phyloP scores from a whole-genome alignment of 2,888 invertebrate species.

The Chalcosyrphus nemorum region DNA sequence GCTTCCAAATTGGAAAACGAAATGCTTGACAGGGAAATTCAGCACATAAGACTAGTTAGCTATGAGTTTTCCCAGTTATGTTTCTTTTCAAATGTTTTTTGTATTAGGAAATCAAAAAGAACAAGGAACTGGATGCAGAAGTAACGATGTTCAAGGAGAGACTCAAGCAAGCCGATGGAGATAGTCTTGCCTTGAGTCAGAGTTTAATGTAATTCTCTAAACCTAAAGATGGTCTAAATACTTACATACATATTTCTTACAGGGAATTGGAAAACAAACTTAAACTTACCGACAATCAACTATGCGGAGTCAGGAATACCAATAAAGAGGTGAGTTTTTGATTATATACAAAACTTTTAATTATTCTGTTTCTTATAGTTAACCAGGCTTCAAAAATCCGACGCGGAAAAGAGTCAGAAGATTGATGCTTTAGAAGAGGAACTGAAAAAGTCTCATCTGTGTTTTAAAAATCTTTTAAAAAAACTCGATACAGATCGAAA shows the following conservation, averaged over 20 bases:
- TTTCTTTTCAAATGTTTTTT: too few relatives aligned
- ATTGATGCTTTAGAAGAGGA: slow-evolving; percentile 74
- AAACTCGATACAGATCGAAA: slow-evolving; percentile 76
- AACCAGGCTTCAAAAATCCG: slow-evolving; percentile 42
- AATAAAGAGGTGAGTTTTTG: slow-evolving; percentile 31
- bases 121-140: neutral
- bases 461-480: slow-evolving; percentile 76
- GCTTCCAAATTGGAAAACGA: slow-evolving; percentile 3
- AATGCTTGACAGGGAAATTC: slow-evolving; percentile 25
- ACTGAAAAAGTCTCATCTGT: slow-evolving; percentile 74
- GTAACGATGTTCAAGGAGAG: neutral
- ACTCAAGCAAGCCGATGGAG: neutral
- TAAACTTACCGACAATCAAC: neutral
- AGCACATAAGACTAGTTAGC: slow-evolving; percentile 27
- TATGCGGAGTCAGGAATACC: neutral
- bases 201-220: slow-evolving; percentile 7
- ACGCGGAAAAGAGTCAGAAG: slow-evolving; percentile 74
- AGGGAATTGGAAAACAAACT: slow-evolving; percentile 18
- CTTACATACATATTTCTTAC: neutral
- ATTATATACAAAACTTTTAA: too few relatives aligned
- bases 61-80: too few relatives aligned
- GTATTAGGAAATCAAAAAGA: slow-evolving; percentile 15
- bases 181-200: slow-evolving; percentile 16
- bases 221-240: too few relatives aligned
- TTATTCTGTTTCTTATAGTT: slow-evolving; percentile 27